Evolutionary conservation across 1,140 invertebrate species (phyloP).

Genomic region (Battus philenor): DNA sequence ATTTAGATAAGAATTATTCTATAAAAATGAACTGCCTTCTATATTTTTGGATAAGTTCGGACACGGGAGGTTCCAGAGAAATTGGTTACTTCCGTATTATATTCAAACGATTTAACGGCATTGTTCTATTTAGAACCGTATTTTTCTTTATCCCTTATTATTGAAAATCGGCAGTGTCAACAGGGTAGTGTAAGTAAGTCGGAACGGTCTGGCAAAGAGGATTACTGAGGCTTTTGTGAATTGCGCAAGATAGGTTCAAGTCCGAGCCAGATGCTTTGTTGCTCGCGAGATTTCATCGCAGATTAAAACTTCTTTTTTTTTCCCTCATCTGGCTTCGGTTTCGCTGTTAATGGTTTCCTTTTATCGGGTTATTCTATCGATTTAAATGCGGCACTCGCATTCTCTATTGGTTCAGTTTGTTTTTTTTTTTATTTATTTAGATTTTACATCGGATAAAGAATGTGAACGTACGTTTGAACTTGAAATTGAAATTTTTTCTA

Average conservation of each 20-base stretch:
- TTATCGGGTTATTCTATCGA: slow-evolving; percentile 15
- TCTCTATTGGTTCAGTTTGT: slow-evolving; percentile 2
- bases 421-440: slow-evolving; percentile 3
- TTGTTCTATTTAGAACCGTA: no score
- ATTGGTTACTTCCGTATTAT: not conserved
- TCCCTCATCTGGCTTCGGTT: slow-evolving; percentile 3
- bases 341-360: slow-evolving; percentile 12
- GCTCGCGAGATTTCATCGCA: slow-evolving; percentile 30
- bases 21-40: no score
- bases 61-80: no score
- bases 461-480: no score
- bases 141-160: no score
- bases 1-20: no score
- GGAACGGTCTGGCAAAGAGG: slow-evolving; percentile 31
- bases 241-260: slow-evolving; percentile 30
- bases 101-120: no score
- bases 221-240: slow-evolving; percentile 31
- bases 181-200: slow-evolving; percentile 31
- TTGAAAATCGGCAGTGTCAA: slow-evolving; percentile 18
- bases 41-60: no score
- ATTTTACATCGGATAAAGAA: no score
- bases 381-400: slow-evolving; percentile 7
- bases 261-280: slow-evolving; percentile 30
- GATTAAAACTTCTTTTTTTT: slow-evolving; percentile 15
- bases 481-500: no score